Conservation (phyloP, 2,113 vertebrate genomes). For the Puma concolor region DNA sequence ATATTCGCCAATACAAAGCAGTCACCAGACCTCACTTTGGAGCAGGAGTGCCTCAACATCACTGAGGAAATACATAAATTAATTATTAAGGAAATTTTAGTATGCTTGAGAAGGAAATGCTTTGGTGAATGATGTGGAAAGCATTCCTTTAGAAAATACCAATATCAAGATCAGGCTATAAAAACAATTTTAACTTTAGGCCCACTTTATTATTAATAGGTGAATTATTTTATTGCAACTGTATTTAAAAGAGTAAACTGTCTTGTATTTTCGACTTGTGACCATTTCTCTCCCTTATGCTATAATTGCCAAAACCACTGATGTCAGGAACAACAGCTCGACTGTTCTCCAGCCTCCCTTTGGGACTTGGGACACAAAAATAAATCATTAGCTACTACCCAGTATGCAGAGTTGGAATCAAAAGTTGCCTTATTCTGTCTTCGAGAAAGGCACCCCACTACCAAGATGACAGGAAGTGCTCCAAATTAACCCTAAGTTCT, state of each 20-base stretch:
- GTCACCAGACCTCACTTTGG: neutral
- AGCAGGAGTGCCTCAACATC: neutral
- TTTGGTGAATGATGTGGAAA: neutral
- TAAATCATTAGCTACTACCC: conserved; percentile 33
- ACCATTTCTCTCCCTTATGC: conserved; percentile 4
- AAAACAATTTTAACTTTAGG: conserved; percentile 40
- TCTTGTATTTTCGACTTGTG: conserved; percentile 28
- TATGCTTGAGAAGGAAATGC: neutral
- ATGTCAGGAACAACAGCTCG: conserved; percentile 37
- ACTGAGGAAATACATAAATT: neutral
- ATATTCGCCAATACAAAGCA: neutral
- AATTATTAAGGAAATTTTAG: neutral
- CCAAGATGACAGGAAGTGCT: conserved; percentile 10
- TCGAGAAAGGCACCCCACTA: neutral
- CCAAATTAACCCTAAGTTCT: conserved; percentile 42
- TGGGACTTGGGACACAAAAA: conserved; percentile 21
- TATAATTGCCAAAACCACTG: conserved; percentile 57
- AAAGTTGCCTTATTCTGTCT: conserved; percentile 57
- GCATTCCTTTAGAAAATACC: neutral
- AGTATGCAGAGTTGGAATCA: neutral
- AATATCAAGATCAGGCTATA: neutral
- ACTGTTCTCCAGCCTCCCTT: conserved; percentile 39
- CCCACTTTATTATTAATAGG: conserved; percentile 40
- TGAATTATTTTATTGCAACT: conserved; percentile 49
- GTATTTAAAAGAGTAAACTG: conserved; percentile 56